Evolutionary conservation across 2,113 vertebrate species (phyloP).

Genomic region (Anas platyrhynchos): DNA sequence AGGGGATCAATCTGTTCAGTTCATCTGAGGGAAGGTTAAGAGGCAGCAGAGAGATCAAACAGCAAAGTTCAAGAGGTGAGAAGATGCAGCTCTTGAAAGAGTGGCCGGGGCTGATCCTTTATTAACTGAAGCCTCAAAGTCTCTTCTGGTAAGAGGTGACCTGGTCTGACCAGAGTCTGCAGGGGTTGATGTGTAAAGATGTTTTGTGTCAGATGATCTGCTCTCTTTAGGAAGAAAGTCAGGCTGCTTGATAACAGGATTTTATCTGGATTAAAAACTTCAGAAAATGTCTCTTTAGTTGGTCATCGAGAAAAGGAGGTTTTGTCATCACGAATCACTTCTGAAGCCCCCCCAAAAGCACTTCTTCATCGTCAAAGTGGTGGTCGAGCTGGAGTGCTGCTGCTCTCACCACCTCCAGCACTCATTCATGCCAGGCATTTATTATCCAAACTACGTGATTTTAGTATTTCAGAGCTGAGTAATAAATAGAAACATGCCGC

Average conservation of each 20-base stretch:
- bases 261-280: background rate
- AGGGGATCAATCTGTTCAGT: background rate
- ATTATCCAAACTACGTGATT: background rate
- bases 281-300: background rate
- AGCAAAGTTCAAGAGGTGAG: background rate
- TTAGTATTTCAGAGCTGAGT: background rate
- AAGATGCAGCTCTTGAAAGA: rapidly evolving
- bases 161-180: background rate
- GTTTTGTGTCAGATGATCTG: background rate
- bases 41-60: background rate
- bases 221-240: background rate
- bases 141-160: background rate
- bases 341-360: background rate
- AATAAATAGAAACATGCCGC: background rate
- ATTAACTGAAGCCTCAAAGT: background rate
- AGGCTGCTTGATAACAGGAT: background rate
- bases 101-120: background rate
- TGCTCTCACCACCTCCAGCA: background rate
- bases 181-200: background rate
- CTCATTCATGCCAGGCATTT: background rate
- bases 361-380: background rate
- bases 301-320: background rate
- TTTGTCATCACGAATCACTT: background rate
- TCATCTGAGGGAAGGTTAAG: background rate
- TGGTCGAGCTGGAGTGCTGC: background rate